Evolutionary conservation across 1,140 invertebrate genomes (phyloP), one percentile per base, ranked within the genome.

Genomic region (Bombus waltoni): DNA sequence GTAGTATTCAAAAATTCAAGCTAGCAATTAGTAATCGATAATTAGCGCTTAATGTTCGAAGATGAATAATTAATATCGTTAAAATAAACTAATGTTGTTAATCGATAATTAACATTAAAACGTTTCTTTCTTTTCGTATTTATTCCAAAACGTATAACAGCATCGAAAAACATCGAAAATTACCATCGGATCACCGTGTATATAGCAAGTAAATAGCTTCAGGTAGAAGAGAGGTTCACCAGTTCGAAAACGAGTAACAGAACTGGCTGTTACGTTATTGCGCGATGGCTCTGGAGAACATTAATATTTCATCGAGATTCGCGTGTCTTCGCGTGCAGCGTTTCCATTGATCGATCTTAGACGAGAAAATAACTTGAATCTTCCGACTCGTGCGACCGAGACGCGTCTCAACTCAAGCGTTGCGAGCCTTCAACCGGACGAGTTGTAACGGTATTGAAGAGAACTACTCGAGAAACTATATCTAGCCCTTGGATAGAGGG

Each of bases 381-480:
- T 86, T 82, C 76, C 44, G 84, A 47, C 62, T 77, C 44, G 72
- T 57, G 53, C 57, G 79, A 80, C 65, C 75, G 86, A 84, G 83
- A 79, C 71, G 76, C 81, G n/a, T 68, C 53, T 72, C 53, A 71
- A 65, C 38, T 88, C 72, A 66, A 84, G 42, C 80, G 65, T 73
- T 65, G 62, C 80, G 76, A 72, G 44, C 11, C 62, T 59, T 22
- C 71, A 86, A 81, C 57, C 73, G 72, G 53, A 66, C 44, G 9
- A 68, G n/a, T n/a, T n/a, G 40, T 88, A 88, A 88, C 87, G 87
- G 79, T 88, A 88, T 81, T 59, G 32, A 32, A 66, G 32, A 70
- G 59, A 88, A 59, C 53, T 42, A 32, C 42, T 53, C 42, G 40
- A 53, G 40, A 25, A 42, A 62, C 25, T 42, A 40, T 62, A n/a